Conservation (phyloP, 2,888 invertebrate species). For the Euclidia mi region DNA sequence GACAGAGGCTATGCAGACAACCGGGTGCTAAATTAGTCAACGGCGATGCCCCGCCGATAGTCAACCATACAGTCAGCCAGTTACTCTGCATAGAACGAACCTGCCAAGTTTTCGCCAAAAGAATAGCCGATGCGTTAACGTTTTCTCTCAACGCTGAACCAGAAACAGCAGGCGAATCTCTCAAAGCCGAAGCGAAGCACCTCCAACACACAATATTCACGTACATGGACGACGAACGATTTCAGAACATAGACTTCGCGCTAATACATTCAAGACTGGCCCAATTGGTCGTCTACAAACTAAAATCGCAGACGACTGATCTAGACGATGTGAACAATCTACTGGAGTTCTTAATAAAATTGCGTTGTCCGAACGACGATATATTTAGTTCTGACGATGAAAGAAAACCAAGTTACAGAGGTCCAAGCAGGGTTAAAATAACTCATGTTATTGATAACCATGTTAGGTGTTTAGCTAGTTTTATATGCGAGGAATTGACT, state of each 20-base stretch:
- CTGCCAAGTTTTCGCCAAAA: slow-evolving; percentile 92
- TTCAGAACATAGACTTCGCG: slow-evolving; percentile 91
- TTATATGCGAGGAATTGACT: slow-evolving; percentile 80
- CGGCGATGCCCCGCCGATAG: slow-evolving; percentile 66
- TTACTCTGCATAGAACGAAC: slow-evolving; percentile 83
- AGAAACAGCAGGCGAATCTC: slow-evolving; percentile 88
- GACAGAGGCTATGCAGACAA: slow-evolving; percentile 76
- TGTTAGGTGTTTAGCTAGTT: slow-evolving; percentile 82
- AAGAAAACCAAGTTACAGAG: slow-evolving; percentile 70
- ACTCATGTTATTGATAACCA: slow-evolving; percentile 76
- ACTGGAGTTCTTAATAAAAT: slow-evolving; percentile 77
- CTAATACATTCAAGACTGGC: slow-evolving; percentile 92
- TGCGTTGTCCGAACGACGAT: slow-evolving; percentile 85
- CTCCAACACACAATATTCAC: slow-evolving; percentile 92
- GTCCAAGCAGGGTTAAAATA: slow-evolving; percentile 73
- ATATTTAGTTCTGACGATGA: slow-evolving; percentile 91
- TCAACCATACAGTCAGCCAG: slow-evolving; percentile 81
- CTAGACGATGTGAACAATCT: slow-evolving; percentile 80
- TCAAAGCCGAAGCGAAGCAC: slow-evolving; percentile 92
- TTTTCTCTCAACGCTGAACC: slow-evolving; percentile 89
- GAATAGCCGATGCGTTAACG: slow-evolving; percentile 91
- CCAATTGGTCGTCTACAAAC: slow-evolving; percentile 90
- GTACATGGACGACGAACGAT: slow-evolving; percentile 92
- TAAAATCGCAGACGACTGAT: slow-evolving; percentile 83
- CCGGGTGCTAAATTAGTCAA: slow-evolving; percentile 69